phyloP scores from a whole-genome alignment of 2,888 invertebrate genomes.

The Tromatobia lineatoria region DNA sequence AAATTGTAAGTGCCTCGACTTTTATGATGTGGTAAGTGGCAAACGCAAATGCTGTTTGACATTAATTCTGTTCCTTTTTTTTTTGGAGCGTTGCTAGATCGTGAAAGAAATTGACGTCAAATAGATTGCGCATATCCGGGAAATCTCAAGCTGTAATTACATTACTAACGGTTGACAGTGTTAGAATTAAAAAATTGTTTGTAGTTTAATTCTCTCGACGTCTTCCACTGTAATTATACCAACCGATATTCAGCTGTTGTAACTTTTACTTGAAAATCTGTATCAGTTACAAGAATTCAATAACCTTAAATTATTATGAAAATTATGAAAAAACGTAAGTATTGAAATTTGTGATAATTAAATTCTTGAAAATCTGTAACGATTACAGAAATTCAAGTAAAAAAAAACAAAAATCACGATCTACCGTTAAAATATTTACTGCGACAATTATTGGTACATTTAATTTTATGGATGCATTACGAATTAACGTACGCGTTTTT shows the following conservation, averaged over 20 bases:
- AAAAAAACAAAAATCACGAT: not conserved
- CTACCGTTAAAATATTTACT: not conserved
- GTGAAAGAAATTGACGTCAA: no score
- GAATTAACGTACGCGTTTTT: no score
- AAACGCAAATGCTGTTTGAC: not conserved
- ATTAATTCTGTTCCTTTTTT: not conserved
- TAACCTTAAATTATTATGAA: not conserved
- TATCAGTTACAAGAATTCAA: conserved; percentile 7
- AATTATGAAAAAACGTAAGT: not conserved
- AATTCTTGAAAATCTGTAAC: conserved; percentile 12
- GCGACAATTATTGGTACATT: not conserved
- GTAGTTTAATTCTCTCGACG: not conserved
- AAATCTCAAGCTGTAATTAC: no score
- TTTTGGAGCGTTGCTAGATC: no score
- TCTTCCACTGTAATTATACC: not conserved
- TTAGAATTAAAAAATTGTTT: no score
- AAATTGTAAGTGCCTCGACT: not conserved
- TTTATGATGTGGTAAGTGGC: not conserved
- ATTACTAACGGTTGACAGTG: no score
- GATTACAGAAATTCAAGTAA: conserved; percentile 15
- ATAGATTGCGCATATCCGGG: no score
- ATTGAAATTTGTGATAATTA: not conserved
- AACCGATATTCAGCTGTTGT: not conserved
- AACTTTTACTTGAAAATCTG: conserved; percentile 16
- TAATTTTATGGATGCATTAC: not conserved